Base-by-base conservation (phyloP, 2,113 vertebrate genomes). In the Laticauda laticaudata region DNA sequence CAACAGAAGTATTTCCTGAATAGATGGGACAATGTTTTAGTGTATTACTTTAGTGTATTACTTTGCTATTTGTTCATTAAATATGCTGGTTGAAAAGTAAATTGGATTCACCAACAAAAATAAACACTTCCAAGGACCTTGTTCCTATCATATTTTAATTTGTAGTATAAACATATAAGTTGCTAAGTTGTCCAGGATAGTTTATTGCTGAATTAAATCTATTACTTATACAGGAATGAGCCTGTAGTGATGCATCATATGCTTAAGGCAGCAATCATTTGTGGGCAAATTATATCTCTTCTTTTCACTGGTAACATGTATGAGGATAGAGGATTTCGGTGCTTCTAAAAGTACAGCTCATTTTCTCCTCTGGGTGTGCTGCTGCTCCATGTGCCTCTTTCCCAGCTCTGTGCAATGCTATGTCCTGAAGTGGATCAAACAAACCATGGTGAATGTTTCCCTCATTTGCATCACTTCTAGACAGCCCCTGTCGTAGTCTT, bases 391-490 rank as follows among this genome's bases (percentile, higher is more conserved):
- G 97, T 96, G 95, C 92, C 86, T 93, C 59, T 93, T 91, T 93
- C 94, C 92, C 92, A 96, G 97, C 97, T 95, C 96, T 95, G 96
- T 92, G 90, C 56, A 54, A 59, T 87, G 95, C 97, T 96, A 94
- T 93, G 97, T 97, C 97, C 98, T 96, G 24, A 95, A 98, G 97
- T 97, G 97, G 97, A 97, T 98, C 98, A 98, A 98, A 98, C 97
- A 97, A 97, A 97, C 97, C 95, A 87, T 97, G 97, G 97, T 98
- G 97, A 98, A 98, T 98, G 97, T 98, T 97, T 96, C 97, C 97
- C 98, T 98, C 98, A 98, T 98, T 98, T 98, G 98, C 98, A 98
- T 98, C 97, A 95, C 98, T 98, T 98, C 98, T 98, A 98, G 98
- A 98, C 98, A 98, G 98, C 96, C 97, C n/a, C 96, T 97, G 98